Percentiles rank a stretch among this genome's conserved stretches.
These are phyloP conservation scores for Pygathrix nemaeus DNA, from an alignment of 2,113 vertebrate genomes.

Conservation along the genomic window DNA sequence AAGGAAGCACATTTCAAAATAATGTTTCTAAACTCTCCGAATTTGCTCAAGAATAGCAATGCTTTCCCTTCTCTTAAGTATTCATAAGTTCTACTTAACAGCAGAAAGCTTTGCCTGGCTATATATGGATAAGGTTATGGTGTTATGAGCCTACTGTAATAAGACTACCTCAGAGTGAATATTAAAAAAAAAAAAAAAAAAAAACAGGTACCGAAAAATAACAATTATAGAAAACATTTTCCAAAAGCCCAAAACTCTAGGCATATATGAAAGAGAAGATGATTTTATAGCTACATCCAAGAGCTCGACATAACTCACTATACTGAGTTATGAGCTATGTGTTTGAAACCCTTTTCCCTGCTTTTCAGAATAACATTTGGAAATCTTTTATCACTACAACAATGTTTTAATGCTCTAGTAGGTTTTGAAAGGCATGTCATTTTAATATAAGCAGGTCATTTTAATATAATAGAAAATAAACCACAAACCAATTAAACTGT, in stretches of 20 bases:
- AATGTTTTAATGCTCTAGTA: conserved; percentile 56
- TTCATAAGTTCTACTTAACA: conserved; percentile 40
- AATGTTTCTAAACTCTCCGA: conserved; percentile 71
- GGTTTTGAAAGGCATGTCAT: conserved; percentile 68
- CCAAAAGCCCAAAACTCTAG: not conserved
- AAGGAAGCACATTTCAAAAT: conserved; percentile 80
- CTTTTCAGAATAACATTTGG: conserved; percentile 62
- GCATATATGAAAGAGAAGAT: not conserved
- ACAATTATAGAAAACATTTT: not conserved
- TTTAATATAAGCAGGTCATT: conserved; percentile 72
- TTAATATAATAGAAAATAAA: conserved; percentile 75
- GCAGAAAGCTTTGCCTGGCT: conserved; percentile 57
- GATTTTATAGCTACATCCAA: not conserved
- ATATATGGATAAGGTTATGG: conserved; percentile 59
- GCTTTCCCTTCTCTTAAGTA: conserved; percentile 33
- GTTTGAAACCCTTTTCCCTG: conserved; percentile 24
- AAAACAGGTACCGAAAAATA: not conserved
- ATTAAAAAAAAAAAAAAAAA: not conserved
- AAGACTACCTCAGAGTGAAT: not conserved
- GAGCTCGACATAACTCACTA: not conserved
- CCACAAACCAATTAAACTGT: conserved; percentile 65
- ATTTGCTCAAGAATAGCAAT: conserved; percentile 70
- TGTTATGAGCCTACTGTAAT: not conserved
- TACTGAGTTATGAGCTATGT: not conserved
- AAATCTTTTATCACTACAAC: conserved; percentile 22